Evolutionary conservation across 2,888 invertebrate species (phyloP), one percentile per base, ranked within the genome.

Genomic region (Pachydiplax longipennis): DNA sequence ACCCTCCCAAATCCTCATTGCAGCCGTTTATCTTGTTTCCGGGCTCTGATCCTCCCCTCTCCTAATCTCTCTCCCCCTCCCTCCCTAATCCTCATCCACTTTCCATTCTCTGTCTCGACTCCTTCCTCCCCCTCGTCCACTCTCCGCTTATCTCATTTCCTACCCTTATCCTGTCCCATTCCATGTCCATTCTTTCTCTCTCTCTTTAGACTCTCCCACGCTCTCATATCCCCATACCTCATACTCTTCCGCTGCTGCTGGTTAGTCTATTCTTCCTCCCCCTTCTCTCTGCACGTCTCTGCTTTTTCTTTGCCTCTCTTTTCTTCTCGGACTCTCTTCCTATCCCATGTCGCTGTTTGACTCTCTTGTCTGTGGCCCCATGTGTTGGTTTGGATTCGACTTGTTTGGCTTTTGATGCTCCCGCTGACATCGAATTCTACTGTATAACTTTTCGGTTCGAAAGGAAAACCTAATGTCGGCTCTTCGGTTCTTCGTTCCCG

Each of bases 1-100:
- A 87, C 87, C 87, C 87, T 31, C 58, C 61, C n/a, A 35, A 61
- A 87, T 61, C 61, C 87, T 61, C 37, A 35, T 35, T 37, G 35
- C 87, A 87, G 87, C 37, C 87, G 87, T 87, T 87, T 87, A 87
- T 87, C 87, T 87, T 87, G 87, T 87, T 87, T 87, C 87, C 87
- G 58, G 31, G 61, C 87, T 18, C 61, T 87, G 61, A 87, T 87
- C 87, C 87, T 61, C 61, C 22, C 87, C 81, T 22, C 8, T 37
- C 61, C 35, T 61, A 12, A 12, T 22, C 18, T 13, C 35, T 12
- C 37, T 44, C 37, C 35, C 13, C 81, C 12, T 6, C 31, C 80
- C 18, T 15, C 35, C 58, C 18, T 18, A 2, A 37, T 31, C 81
- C 10, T 40, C 4, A 10, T 44, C 44, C n/a, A n/a, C n/a, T n/a